Evolutionary conservation across 1,140 invertebrate genomes (phyloP), one percentile per base, ranked within the genome.

Genomic region (Chrysopa pallens): DNA sequence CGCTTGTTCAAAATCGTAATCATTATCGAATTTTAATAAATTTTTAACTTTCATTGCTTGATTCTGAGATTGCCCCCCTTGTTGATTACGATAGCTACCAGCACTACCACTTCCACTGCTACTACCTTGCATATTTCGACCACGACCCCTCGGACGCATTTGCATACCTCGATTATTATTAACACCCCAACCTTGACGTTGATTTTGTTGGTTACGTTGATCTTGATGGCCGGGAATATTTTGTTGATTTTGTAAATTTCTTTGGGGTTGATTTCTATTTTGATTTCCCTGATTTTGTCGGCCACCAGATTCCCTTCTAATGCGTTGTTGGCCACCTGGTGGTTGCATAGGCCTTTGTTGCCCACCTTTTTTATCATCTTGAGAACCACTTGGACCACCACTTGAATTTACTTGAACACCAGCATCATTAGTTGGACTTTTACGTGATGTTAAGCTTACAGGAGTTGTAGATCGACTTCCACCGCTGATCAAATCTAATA

Each of bases 1-100:
- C 7, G 92, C 89, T 60, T 91, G 83, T 59, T 98, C 94, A 65
- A 98, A 98, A 66, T 98, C 93, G 61, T 90, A 98, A 51, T 96
- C 92, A 40, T 79, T 83, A 44, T 96, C 90, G 62, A 96, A 97
- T 56, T 92, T 93, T 36, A 93, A 69, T 5, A 76, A 80, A 50
- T 80, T 80, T 60, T 78, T 78, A 42, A 65, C 55, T 43, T 67
- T 61, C 48, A 55, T 49, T 8, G 48, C 52, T 38, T 60, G 52
- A 35, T 61, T 61, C 42, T 63, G 47, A 2, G 54, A 52, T 47
- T 63, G 53, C 40, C 58, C 40, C 50, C 46, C 29, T 63, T 46
- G 58, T 53, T 23, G 45, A 66, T 46, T 46, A 66, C 66, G 45
- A 60, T 60, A 45, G 53, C 60, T 42, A 58, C 59, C 39, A 55